Evolutionary conservation across 2,797 vertebrate species (phyloP), one percentile per base, ranked within the genome.

Genomic region (Tapera naevia): DNA sequence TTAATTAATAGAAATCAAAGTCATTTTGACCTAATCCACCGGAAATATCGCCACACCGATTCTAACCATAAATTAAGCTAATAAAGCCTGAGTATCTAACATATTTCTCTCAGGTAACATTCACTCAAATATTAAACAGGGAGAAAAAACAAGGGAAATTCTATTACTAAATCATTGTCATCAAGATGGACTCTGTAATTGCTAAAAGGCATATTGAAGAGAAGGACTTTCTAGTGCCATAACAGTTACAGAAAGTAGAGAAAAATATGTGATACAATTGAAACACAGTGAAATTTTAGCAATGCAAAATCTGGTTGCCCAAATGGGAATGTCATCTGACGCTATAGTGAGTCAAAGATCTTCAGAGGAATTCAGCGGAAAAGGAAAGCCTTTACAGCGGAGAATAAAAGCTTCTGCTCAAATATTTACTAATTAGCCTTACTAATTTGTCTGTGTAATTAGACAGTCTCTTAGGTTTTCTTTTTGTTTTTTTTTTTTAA

Each of bases 1-100:
- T 93, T 96, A 97, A 97, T 81, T 93, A 94, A 94, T 71, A 94
- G 56, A 80, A 91, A 94, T 92, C 78, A 92, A 93, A 91, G 67
- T 50, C 74, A 37, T 95, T 87, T 86, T 87, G 71, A 91, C 86
- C 89, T 93, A 87, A 82, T 28, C 67, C 71, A 82, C 35, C 48
- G 64, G 65, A 94, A 95, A 83, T 89, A 87, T 56, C 86, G 46
- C 35, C 86, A 91, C 45, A n/a, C 35, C 94, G 80, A 62, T 72
- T 71, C 27, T 82, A 78, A 45, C 32, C 53, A 75, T 95, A 89
- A 92, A 96, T 95, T 94, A 93, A 76, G 45, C 66, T 94, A 93
- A 81, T 54, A 73, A 37, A 73, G 60, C 5, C 73, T 46, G 45
- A 65, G 50, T 50, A 13, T 64, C 51, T 45, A 60, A 75, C 58